Conservation (phyloP, 2,888 invertebrate genomes). For the Euproctis similis region DNA sequence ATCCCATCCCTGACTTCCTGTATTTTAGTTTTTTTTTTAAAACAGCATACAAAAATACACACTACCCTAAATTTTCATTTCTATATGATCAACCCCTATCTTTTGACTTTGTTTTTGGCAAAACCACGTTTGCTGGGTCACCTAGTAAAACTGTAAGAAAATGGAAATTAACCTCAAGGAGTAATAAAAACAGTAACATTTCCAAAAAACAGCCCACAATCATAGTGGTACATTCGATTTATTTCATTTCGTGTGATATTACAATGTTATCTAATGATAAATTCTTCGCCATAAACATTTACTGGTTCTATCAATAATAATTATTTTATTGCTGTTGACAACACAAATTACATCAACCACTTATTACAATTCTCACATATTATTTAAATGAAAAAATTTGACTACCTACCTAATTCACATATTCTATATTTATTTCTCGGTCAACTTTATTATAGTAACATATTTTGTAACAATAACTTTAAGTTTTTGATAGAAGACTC, state of each 20-base stretch:
- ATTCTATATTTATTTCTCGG: background rate
- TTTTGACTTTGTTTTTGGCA: too few relatives aligned
- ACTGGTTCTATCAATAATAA: slow-evolving; percentile 31
- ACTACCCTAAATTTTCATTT: too few relatives aligned
- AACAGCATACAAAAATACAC: too few relatives aligned
- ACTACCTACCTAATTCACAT: slow-evolving; percentile 1
- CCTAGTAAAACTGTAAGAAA: too few relatives aligned
- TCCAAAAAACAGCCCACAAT: slow-evolving; percentile 63
- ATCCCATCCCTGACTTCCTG: too few relatives aligned
- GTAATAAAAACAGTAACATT: slow-evolving; percentile 3
- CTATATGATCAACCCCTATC: too few relatives aligned
- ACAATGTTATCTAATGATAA: slow-evolving; percentile 40
- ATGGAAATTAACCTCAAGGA: too few relatives aligned
- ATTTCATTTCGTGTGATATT: slow-evolving; percentile 54
- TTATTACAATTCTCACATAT: slow-evolving; percentile 7
- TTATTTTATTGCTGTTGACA: slow-evolving; percentile 23
- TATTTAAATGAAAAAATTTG: background rate
- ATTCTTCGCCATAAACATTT: slow-evolving; percentile 41
- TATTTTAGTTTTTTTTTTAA: too few relatives aligned
- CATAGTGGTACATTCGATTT: slow-evolving; percentile 66
- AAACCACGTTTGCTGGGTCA: too few relatives aligned
- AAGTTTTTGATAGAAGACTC: background rate
- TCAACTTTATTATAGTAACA: background rate
- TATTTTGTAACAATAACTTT: too few relatives aligned
- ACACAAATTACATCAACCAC: slow-evolving; percentile 14